Percentiles rank a stretch among this genome's conserved stretches.
Conservation (phyloP, 2,888 invertebrate species). For the Cybosia mesomella region DNA sequence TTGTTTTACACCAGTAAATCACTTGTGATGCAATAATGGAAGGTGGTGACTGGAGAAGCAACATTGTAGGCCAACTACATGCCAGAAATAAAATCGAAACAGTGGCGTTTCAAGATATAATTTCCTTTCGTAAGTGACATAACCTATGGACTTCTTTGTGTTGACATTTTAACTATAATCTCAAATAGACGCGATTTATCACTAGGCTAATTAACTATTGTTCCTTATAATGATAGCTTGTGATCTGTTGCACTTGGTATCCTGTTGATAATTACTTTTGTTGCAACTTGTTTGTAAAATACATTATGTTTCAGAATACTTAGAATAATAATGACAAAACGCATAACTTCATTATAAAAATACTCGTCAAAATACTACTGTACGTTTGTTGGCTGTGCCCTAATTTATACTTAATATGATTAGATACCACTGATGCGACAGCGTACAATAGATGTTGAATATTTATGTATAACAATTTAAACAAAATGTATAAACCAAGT, state of each 20-base stretch:
- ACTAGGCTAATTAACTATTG: slow-evolving; percentile 51
- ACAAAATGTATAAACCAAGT: neutral
- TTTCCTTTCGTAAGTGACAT: slow-evolving; percentile 92
- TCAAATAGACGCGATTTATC: slow-evolving; percentile 49
- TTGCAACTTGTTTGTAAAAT: slow-evolving; percentile 41
- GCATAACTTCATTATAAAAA: neutral
- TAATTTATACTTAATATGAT: neutral
- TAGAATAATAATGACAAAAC: neutral
- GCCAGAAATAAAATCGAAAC: slow-evolving; percentile 92
- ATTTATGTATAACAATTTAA: neutral
- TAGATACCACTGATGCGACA: neutral
- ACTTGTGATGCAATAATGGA: slow-evolving; percentile 72
- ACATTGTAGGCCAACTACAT: slow-evolving; percentile 90
- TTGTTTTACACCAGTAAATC: slow-evolving; percentile 55
- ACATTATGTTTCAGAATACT: slow-evolving; percentile 23
- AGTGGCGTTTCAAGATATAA: slow-evolving; percentile 92
- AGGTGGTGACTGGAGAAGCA: slow-evolving; percentile 89
- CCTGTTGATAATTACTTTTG: slow-evolving; percentile 32
- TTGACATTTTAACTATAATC: slow-evolving; percentile 50
- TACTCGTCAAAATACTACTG: neutral
- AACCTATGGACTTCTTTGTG: slow-evolving; percentile 67
- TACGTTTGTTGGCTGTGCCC: neutral
- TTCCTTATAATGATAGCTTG: slow-evolving; percentile 37
- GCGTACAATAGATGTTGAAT: neutral
- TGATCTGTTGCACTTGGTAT: slow-evolving; percentile 36